Conservation (phyloP, 2,113 vertebrate species). For the Turdus rufiventris region DNA sequence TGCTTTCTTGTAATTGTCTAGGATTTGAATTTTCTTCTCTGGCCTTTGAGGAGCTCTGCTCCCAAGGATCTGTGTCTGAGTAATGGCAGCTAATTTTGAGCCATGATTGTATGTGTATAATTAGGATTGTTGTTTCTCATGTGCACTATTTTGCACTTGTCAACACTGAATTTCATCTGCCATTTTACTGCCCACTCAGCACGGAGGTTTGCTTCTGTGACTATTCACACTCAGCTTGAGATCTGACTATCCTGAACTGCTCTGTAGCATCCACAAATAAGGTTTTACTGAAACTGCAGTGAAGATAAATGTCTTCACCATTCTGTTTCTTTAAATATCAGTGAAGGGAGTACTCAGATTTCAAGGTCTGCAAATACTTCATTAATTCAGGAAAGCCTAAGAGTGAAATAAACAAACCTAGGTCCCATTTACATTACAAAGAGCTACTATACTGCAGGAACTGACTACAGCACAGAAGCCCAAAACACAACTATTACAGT, state of each 20-base stretch:
- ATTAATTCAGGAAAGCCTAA: slow-evolving; percentile 53
- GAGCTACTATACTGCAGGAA: slow-evolving; percentile 27
- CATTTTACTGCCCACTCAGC: slow-evolving; percentile 22
- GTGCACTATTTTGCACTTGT: slow-evolving; percentile 12
- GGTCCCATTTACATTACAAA: slow-evolving; percentile 53
- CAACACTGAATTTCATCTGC: slow-evolving; percentile 33
- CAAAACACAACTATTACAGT: not conserved
- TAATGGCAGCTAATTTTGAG: not conserved
- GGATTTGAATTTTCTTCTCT: not conserved
- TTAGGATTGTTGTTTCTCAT: not conserved
- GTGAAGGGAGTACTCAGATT: not conserved
- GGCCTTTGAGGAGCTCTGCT: not conserved
- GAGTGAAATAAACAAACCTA: slow-evolving; percentile 53
- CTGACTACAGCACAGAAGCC: not conserved
- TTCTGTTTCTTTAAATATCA: slow-evolving; percentile 38
- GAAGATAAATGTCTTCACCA: not conserved
- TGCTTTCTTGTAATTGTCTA: not conserved
- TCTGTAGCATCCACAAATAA: not conserved
- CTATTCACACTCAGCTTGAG: not conserved
- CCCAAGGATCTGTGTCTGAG: not conserved
- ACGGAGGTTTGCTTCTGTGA: not conserved
- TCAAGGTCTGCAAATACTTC: slow-evolving; percentile 1
- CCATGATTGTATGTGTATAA: not conserved
- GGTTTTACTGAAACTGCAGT: slow-evolving; percentile 7
- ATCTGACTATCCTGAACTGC: not conserved